Evolutionary conservation across 2,113 vertebrate genomes (phyloP).

Genomic region (Cyphomyrus plagiostoma): DNA sequence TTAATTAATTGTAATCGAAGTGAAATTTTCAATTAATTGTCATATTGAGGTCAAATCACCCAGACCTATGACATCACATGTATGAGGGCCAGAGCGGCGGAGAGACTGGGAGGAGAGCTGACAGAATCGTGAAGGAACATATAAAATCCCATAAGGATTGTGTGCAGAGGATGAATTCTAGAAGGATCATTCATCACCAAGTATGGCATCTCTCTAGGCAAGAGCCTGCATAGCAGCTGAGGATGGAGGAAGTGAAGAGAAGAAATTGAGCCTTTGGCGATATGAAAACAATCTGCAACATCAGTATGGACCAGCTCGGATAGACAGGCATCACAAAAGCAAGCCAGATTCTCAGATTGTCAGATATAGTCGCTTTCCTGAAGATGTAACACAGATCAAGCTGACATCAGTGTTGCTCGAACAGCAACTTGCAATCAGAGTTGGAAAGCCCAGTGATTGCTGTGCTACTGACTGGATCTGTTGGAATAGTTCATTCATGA

Average conservation of each 20-base stretch:
- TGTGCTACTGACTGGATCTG: neutral
- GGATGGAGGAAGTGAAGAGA: neutral
- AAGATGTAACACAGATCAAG: neutral
- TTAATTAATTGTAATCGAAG: no score
- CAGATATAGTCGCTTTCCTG: neutral
- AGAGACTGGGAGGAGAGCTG: neutral
- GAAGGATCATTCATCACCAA: neutral
- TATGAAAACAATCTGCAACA: neutral
- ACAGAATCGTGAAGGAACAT: neutral
- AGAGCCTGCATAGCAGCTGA: neutral
- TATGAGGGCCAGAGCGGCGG: neutral
- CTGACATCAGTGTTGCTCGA: neutral
- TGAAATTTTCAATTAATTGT: no score
- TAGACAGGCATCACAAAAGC: neutral
- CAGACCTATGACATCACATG: neutral
- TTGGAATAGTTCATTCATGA: neutral
- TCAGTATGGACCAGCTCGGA: neutral
- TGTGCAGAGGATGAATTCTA: neutral
- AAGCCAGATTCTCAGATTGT: neutral
- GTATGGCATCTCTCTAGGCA: neutral
- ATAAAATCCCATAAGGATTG: neutral
- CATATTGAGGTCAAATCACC: no score
- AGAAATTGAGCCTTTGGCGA: neutral
- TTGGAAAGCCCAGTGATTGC: neutral
- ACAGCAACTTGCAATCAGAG: neutral